Evolutionary conservation across 2,888 invertebrate genomes (phyloP).

Genomic region (Meiosimyza platycephala): DNA sequence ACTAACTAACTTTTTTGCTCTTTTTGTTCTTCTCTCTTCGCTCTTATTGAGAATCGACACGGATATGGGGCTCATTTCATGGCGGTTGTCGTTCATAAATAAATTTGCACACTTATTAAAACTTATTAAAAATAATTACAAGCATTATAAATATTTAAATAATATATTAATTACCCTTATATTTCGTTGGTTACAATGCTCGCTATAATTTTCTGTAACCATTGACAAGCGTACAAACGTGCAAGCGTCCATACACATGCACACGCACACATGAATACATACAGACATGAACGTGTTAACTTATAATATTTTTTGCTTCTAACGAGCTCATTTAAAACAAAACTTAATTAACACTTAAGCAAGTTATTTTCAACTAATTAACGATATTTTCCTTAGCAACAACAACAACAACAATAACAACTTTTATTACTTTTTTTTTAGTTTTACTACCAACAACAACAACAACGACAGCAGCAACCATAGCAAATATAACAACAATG

Average conservation of each 20-base stretch:
- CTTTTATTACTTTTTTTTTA: constrained; percentile 22
- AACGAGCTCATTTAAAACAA: constrained; percentile 46
- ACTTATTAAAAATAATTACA: constrained; percentile 45
- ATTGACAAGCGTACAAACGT: neutral
- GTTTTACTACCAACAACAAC: constrained; percentile 33
- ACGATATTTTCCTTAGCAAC: constrained; percentile 44
- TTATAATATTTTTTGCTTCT: constrained; percentile 42
- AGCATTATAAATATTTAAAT: constrained; percentile 45
- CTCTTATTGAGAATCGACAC: neutral
- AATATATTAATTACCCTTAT: constrained; percentile 30
- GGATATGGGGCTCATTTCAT: neutral
- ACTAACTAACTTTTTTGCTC: too few species aligned
- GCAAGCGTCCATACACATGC: neutral
- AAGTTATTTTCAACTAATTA: constrained; percentile 54
- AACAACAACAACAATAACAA: constrained; percentile 36
- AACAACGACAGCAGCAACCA: constrained; percentile 26
- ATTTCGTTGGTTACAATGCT: neutral
- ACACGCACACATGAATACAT: constrained; percentile 23
- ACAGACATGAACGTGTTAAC: constrained; percentile 27
- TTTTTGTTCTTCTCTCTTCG: neutral
- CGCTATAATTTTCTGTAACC: neutral
- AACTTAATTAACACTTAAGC: constrained; percentile 55
- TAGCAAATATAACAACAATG: constrained; percentile 41
- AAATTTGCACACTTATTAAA: constrained; percentile 43
- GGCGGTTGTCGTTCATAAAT: constrained; percentile 25